Percentiles rank a stretch among this genome's conserved stretches.
Evolutionary conservation across 2,113 vertebrate species (phyloP).

Genomic region (Oreochromis niloticus): DNA sequence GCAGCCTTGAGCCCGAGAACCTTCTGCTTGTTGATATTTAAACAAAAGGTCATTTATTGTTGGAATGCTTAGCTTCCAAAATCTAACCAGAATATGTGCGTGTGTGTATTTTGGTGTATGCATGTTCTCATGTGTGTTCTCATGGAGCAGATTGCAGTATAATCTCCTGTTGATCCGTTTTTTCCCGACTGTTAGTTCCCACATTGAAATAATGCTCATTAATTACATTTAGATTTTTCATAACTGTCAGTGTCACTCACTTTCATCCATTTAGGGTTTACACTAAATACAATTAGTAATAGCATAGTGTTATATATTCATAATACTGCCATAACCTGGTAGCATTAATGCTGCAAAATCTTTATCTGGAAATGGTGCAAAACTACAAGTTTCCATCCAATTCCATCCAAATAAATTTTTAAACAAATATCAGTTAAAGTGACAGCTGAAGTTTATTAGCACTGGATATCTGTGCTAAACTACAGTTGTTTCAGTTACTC

Average conservation of each 20-base stretch:
- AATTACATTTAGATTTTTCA: conserved; percentile 23
- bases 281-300: neutral
- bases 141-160: conserved; percentile 47
- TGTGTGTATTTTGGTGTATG: neutral
- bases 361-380: neutral
- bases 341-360: neutral
- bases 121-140: neutral
- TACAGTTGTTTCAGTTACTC: neutral
- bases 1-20: conserved; percentile 35
- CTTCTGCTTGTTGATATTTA: conserved; percentile 63
- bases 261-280: neutral
- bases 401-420: neutral
- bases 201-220: conserved; percentile 17
- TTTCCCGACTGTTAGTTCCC: conserved; percentile 8
- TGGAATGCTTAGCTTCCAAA: conserved; percentile 42
- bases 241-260: neutral
- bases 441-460: neutral
- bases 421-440: neutral
- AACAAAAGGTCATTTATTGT: conserved; percentile 61
- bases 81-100: conserved; percentile 17
- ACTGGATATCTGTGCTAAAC: neutral
- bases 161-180: conserved; percentile 49
- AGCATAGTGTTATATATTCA: neutral
- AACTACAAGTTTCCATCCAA: neutral
- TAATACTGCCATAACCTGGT: neutral